Base-by-base conservation (phyloP, 30 jellyfish, hydroid and myxozoan species). In the Clytia hemisphaerica region DNA sequence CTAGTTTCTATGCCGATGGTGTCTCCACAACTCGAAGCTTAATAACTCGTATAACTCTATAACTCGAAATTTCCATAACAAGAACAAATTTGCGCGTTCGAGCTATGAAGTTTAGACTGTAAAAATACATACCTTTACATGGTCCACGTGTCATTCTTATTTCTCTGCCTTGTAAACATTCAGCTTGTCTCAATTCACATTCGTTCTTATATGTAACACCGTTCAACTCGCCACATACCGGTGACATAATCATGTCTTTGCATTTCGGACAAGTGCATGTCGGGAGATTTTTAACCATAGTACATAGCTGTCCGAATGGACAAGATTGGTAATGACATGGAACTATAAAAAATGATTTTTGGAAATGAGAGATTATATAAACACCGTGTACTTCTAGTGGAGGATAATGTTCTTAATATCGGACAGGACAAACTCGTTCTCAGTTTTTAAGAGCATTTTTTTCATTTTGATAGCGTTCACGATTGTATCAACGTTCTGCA, bases 191-290 rank as follows among this genome's bases (percentile, higher is more conserved):
- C 27, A 85, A 77, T 48, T 85, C 90, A 57, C 95, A 85, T 46
- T 85, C 95, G 65, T 78, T 85, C 36, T 31, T 35, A 58, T 85
- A 85, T 22, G 30, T 45, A 58, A 77, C 77, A 45, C n/a, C 38
- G 67, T 85, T 77, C 1, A 63, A 42, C 53, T 62, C 95, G 25
- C 95, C 95, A 33, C 95, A 85, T 1, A 85, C 95, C 5, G 95
- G 90, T 22, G 53, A 64, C 50, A 32, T 15, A 16, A 69, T 44
- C 76, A 62, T 73, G 1, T 78, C 84, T 1, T 48, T 19, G 64
- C 95, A 85, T 18, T 70, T 58, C 24, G 90, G 71, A 42, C 95
- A 85, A 29, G n/a, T 57, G 37, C 95, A 85, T 19, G 45, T 54
- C 14, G 95, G 67, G 32, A 33, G 54, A 24, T 90, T 90, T 36